phyloP scores from a whole-genome alignment of 2,113 vertebrate genomes.

The Poicephalus meyeri region DNA sequence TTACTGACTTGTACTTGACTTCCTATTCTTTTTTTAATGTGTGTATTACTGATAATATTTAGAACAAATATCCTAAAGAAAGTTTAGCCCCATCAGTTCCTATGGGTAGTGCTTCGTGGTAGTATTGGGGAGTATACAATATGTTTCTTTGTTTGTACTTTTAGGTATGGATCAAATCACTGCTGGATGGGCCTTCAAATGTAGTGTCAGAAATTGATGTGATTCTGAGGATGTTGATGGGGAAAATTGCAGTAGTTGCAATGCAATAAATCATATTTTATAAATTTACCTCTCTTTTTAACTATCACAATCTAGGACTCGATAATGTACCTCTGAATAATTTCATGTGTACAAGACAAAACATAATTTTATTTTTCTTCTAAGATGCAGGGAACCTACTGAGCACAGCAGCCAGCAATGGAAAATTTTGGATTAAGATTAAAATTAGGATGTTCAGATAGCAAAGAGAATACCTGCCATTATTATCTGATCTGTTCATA shows the following conservation, averaged over 20 bases:
- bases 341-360: background rate
- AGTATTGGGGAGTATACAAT: background rate
- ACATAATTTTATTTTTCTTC: background rate
- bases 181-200: background rate
- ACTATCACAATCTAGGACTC: background rate
- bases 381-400: background rate
- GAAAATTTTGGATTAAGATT: background rate
- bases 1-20: background rate
- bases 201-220: background rate
- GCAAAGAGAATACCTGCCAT: background rate
- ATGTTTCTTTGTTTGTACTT: background rate
- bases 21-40: background rate
- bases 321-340: background rate
- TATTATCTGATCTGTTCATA: background rate
- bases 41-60: background rate
- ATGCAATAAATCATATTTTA: background rate
- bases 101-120: background rate
- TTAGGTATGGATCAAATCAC: background rate
- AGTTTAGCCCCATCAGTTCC: background rate
- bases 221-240: background rate
- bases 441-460: constrained; percentile 10
- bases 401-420: background rate
- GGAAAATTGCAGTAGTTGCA: background rate
- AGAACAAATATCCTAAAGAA: background rate
- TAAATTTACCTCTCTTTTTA: background rate